A percentile compares a stretch with the other conserved stretches of the same genome.
Conservation (phyloP, 2,888 invertebrate species). For the Lithophane semibrunnea region DNA sequence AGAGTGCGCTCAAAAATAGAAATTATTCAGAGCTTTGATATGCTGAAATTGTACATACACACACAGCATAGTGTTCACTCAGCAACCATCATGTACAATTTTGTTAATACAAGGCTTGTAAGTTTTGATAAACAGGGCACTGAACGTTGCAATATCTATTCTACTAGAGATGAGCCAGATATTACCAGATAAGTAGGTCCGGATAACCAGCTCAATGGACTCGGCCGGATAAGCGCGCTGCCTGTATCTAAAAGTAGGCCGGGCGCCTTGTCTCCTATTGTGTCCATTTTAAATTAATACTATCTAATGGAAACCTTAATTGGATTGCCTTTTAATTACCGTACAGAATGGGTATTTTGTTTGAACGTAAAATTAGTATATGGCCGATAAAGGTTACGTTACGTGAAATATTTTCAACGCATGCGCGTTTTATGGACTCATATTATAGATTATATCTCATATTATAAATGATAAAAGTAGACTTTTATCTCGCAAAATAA, state of each 20-base stretch:
- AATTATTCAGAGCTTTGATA: slow-evolving; percentile 48
- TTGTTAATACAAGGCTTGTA: no score
- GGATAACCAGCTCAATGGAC: slow-evolving; percentile 66
- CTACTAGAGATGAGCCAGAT: slow-evolving; percentile 34
- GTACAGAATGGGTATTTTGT: slow-evolving; percentile 26
- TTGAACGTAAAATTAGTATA: slow-evolving; percentile 24
- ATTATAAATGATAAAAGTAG: no score
- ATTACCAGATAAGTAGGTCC: slow-evolving; percentile 44
- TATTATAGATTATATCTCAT: no score
- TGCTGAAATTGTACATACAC: slow-evolving; percentile 22
- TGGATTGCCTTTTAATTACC: slow-evolving; percentile 49
- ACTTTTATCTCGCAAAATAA: background rate
- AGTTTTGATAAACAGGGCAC: background rate
- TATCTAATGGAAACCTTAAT: slow-evolving; percentile 45
- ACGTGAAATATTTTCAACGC: slow-evolving; percentile 1
- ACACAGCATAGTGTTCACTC: background rate
- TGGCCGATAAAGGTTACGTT: slow-evolving; percentile 17
- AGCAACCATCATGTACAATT: background rate
- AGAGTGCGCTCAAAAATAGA: slow-evolving; percentile 52
- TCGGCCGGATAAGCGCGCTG: slow-evolving; percentile 67
- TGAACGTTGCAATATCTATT: slow-evolving; percentile 13
- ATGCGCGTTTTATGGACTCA: background rate
- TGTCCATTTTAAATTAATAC: slow-evolving; percentile 43
- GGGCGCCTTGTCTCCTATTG: slow-evolving; percentile 43
- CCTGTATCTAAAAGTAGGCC: slow-evolving; percentile 68